Evolutionary conservation across 2,797 vertebrate species (phyloP), one percentile per base, ranked within the genome.

Genomic region (Podarcis lilfordi): DNA sequence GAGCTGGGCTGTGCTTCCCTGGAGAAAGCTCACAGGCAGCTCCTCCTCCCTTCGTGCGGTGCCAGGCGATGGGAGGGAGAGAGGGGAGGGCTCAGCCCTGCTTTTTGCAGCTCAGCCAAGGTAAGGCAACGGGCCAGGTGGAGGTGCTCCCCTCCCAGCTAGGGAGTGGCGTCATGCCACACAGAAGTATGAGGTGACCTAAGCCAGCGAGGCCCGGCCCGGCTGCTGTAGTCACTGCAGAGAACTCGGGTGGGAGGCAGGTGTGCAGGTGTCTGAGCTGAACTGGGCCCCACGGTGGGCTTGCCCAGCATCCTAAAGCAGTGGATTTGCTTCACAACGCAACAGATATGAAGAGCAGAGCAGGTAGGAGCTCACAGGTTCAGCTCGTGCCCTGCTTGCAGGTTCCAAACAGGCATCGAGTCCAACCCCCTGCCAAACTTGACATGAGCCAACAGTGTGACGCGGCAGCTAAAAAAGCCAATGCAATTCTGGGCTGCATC

Each of bases 41-140:
- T 94, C 94, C 95, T 95, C 94, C 71, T 64, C 86, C 93, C 0
- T 29, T 61, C 88, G 88, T 84, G 88, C 87, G 1, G 92, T 96
- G 94, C 96, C 95, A 95, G 93, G 93, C 89, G 0, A 92, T 89
- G 94, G 94, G 92, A 95, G 94, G 96, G 94, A 94, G 84, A 79
- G 80, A 82, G 72, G 71, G 77, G 77, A 83, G 84, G 78, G 84
- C 81, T 35, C 61, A 71, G 82, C 85, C 89, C 92, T 87, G 77
- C 90, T 81, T 3, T 55, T 45, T 80, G 0, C 89, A 86, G 92
- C 77, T 80, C 74, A 85, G 88, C 90, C 89, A 92, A 95, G 95
- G 95, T 95, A 94, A 95, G 88, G 86, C 93, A 89, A 45, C 88
- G 87, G 81, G 92, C 93, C 75, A 95, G 94, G 95, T 95, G 89